These are phyloP conservation scores for Planiliza haematocheilus DNA, from an alignment of 2,113 vertebrate genomes.

Conservation along the genomic window DNA sequence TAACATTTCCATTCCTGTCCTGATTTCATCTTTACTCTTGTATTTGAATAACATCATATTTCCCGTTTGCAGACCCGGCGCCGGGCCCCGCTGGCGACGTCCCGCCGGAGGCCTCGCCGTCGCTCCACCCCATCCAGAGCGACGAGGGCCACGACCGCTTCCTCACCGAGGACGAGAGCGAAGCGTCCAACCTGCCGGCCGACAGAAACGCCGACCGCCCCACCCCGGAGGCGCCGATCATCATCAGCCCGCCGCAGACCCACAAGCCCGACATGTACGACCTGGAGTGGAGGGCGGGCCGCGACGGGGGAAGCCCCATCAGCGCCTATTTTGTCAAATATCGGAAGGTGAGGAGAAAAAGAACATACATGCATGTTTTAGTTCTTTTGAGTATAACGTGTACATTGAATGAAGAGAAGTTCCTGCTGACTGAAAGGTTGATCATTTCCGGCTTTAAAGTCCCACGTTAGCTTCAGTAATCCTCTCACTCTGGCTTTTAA, in stretches of 20 bases:
- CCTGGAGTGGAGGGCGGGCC: conserved; percentile 92
- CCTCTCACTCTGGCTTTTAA: conserved; percentile 59
- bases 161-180: conserved; percentile 54
- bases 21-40: no score
- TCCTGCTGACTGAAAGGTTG: conserved; percentile 17
- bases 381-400: not conserved
- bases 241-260: conserved; percentile 94
- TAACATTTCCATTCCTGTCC: not conserved
- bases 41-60: not conserved
- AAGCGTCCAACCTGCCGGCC: not conserved
- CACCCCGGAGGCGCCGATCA: conserved; percentile 94
- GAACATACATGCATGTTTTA: no score
- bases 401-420: conserved; percentile 8
- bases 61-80: conserved; percentile 72
- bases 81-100: conserved; percentile 49
- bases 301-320: conserved; percentile 89
- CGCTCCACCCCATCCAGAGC: conserved; percentile 78
- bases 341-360: conserved; percentile 88
- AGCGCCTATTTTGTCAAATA: conserved; percentile 97
- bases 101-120: conserved; percentile 52
- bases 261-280: conserved; percentile 89
- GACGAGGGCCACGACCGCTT: conserved; percentile 77
- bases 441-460: conserved; percentile 63
- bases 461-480: conserved; percentile 55
- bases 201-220: conserved; percentile 71